Evolutionary conservation across 2,113 vertebrate species (phyloP).

Genomic region (Petroica traversi): DNA sequence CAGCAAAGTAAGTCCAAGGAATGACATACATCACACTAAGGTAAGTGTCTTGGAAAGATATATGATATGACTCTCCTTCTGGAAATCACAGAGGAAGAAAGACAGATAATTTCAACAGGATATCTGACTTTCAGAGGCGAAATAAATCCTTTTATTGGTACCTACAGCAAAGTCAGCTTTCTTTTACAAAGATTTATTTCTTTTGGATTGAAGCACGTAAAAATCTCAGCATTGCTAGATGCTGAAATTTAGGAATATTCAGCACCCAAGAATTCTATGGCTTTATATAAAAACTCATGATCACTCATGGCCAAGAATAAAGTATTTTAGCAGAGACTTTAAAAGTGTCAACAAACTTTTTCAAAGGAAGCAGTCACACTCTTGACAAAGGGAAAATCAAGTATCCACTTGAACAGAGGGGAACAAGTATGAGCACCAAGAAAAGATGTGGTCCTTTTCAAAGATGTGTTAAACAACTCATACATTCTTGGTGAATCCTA

Average conservation of each 20-base stretch:
- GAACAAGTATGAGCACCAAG: not conserved
- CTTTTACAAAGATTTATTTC: not conserved
- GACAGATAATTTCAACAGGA: not conserved
- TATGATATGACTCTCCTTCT: not conserved
- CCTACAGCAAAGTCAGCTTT: not conserved
- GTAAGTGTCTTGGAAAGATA: not conserved
- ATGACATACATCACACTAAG: not conserved
- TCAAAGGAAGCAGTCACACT: not conserved
- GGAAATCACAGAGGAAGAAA: not conserved
- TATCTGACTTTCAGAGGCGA: not conserved
- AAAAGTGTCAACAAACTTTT: not conserved
- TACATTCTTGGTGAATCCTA: not conserved
- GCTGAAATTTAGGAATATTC: not conserved
- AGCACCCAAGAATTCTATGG: not conserved
- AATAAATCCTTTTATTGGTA: not conserved
- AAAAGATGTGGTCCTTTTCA: not conserved
- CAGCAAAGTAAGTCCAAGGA: not conserved
- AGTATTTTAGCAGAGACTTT: not conserved
- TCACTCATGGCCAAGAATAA: not conserved
- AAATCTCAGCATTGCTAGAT: not conserved
- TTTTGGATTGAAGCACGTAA: not conserved
- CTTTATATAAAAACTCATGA: not conserved
- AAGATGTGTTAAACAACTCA: not conserved
- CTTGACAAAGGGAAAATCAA: not conserved
- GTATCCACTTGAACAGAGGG: not conserved